Conservation (phyloP, 1,140 invertebrate genomes). For the Temnothorax curvispinosus region DNA sequence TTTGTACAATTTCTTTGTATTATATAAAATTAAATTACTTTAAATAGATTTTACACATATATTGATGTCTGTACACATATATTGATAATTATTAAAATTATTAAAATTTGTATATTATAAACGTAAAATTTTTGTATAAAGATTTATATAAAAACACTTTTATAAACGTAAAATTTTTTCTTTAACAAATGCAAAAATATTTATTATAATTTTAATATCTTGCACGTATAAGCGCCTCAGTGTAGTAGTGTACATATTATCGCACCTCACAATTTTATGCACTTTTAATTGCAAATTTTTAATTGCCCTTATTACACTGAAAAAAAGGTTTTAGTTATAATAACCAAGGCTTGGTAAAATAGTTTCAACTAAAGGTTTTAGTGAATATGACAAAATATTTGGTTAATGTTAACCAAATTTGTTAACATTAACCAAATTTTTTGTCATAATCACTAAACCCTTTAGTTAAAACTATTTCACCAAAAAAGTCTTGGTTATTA, state of each 20-base stretch:
- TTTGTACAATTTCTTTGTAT: not conserved
- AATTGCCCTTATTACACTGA: not conserved
- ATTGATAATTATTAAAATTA: not conserved
- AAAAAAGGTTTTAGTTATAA: too few relatives aligned
- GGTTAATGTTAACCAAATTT: too few relatives aligned
- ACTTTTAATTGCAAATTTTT: conserved; percentile 9
- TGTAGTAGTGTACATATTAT: not conserved
- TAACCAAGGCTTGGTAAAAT: too few relatives aligned
- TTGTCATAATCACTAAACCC: too few relatives aligned
- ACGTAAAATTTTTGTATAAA: not conserved
- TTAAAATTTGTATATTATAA: not conserved
- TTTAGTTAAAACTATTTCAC: too few relatives aligned
- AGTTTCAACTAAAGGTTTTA: too few relatives aligned
- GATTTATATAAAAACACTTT: not conserved
- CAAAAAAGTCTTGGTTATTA: too few relatives aligned
- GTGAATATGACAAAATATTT: too few relatives aligned
- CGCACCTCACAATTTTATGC: not conserved
- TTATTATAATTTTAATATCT: not conserved
- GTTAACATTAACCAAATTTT: too few relatives aligned
- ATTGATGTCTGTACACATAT: too few relatives aligned
- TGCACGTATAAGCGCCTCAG: not conserved
- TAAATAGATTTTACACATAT: too few relatives aligned
- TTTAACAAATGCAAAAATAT: not conserved
- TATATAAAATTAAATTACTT: not conserved
- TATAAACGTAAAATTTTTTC: not conserved